Conservation (phyloP, 2,113 vertebrate genomes). For the Picathartes gymnocephalus region DNA sequence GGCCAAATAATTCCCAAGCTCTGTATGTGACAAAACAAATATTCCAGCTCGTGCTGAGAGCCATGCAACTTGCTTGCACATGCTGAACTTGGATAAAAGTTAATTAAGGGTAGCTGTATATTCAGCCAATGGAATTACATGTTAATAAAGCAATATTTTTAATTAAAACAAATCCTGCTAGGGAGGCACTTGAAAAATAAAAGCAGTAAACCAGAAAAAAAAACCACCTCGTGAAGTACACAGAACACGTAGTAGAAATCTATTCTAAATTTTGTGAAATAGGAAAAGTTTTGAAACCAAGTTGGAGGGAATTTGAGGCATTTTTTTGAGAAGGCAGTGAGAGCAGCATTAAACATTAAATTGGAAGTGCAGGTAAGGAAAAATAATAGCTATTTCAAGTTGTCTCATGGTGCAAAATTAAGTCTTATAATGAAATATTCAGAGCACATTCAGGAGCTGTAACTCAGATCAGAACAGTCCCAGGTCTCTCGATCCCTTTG, state of each 20-base stretch:
- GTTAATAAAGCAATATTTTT: not conserved
- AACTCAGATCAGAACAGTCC: slow-evolving; percentile 1
- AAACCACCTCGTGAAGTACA: not conserved
- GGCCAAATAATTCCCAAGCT: not conserved
- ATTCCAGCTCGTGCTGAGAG: not conserved
- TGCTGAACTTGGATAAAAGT: not conserved
- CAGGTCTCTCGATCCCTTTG: not conserved
- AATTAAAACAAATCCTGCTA: not conserved
- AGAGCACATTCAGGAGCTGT: slow-evolving; percentile 8
- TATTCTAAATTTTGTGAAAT: not conserved
- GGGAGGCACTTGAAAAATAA: not conserved
- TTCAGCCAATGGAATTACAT: not conserved
- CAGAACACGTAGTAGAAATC: not conserved
- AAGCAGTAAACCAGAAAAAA: not conserved
- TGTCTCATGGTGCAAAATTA: slow-evolving; percentile 5
- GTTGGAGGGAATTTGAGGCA: not conserved
- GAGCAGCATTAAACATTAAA: not conserved
- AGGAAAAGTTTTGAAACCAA: not conserved
- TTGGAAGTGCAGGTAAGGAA: not conserved
- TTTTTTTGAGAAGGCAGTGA: not conserved
- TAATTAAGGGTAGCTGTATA: not conserved
- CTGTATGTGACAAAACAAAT: not conserved
- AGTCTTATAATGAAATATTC: slow-evolving; percentile 41
- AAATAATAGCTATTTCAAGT: slow-evolving; percentile 8
- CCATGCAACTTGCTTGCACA: not conserved